A percentile compares a stretch with the other conserved stretches of the same genome.
These are phyloP conservation scores for Homarus gammarus DNA, from an alignment of 2,888 invertebrate genomes.

Conservation along the genomic window DNA sequence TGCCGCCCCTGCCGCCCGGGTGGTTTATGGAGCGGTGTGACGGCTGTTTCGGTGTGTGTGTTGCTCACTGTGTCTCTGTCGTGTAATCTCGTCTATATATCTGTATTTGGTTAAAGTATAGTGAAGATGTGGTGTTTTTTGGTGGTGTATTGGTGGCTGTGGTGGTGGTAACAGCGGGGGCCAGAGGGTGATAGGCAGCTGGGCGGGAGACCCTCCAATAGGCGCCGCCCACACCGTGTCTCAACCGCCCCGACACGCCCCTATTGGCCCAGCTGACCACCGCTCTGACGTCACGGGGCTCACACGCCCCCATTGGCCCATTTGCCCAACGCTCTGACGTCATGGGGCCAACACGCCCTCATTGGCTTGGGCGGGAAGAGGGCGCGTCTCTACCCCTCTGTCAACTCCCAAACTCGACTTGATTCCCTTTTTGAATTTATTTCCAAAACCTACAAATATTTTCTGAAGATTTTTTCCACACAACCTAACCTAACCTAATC, in stretches of 20 bases:
- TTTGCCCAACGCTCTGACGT: conserved; percentile 19
- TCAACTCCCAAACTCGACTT: background rate
- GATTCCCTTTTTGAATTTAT: no score
- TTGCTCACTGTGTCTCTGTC: no score
- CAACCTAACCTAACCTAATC: background rate
- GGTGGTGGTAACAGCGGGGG: background rate
- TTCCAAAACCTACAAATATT: background rate
- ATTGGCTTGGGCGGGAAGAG: background rate
- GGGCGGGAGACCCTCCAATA: conserved; percentile 10
- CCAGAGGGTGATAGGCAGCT: conserved; percentile 9
- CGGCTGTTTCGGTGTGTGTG: no score
- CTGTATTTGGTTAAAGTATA: no score
- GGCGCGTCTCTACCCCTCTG: background rate
- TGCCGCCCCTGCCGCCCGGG: no score
- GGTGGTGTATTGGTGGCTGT: no score
- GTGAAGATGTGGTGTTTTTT: no score
- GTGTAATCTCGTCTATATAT: no score
- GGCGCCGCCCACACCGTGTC: conserved; percentile 21
- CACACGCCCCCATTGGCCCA: conserved; percentile 30
- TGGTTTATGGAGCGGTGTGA: no score
- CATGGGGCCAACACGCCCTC: conserved; percentile 31
- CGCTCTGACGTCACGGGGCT: conserved; percentile 16
- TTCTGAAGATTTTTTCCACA: background rate
- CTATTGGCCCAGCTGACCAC: conserved; percentile 5
- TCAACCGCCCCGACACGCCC: conserved; percentile 56